Evolutionary conservation across 2,797 vertebrate species (phyloP).

Genomic region (Aplochiton taeniatus): DNA sequence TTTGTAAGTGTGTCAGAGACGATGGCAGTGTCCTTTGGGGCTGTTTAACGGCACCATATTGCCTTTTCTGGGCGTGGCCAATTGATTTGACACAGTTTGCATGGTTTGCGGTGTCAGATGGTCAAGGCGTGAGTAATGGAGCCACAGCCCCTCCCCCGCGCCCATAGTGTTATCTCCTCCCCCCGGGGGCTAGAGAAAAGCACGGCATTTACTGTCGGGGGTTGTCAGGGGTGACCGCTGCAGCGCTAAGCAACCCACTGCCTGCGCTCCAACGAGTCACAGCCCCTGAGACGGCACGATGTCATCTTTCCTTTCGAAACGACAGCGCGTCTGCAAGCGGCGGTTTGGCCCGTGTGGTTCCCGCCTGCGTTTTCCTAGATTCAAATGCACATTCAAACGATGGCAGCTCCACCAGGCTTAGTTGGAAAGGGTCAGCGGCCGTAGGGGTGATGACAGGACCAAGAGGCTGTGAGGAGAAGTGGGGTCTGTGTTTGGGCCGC

Average conservation of each 20-base stretch:
- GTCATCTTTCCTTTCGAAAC: no score
- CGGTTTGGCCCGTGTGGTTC: no score
- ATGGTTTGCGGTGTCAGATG: constrained; percentile 38
- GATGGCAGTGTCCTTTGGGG: constrained; percentile 21
- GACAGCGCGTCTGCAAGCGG: no score
- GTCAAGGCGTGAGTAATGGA: background rate
- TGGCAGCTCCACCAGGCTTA: no score
- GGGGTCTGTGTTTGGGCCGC: no score
- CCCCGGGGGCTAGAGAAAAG: constrained; percentile 10
- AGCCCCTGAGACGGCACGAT: no score
- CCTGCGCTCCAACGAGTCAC: no score
- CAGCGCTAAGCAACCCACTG: constrained; percentile 49
- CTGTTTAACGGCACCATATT: constrained; percentile 72
- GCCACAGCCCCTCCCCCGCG: background rate
- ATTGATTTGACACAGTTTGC: constrained; percentile 75
- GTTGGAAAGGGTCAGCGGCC: no score
- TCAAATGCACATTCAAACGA: no score
- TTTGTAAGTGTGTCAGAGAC: background rate
- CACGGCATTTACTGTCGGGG: constrained; percentile 22
- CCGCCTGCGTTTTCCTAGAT: no score
- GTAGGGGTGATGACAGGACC: no score
- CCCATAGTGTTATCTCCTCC: constrained; percentile 6
- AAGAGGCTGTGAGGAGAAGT: no score
- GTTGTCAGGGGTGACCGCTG: constrained; percentile 57
- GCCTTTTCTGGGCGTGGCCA: constrained; percentile 70